Base-by-base conservation (phyloP, 2,888 invertebrate species). In the Notodonta dromedarius region DNA sequence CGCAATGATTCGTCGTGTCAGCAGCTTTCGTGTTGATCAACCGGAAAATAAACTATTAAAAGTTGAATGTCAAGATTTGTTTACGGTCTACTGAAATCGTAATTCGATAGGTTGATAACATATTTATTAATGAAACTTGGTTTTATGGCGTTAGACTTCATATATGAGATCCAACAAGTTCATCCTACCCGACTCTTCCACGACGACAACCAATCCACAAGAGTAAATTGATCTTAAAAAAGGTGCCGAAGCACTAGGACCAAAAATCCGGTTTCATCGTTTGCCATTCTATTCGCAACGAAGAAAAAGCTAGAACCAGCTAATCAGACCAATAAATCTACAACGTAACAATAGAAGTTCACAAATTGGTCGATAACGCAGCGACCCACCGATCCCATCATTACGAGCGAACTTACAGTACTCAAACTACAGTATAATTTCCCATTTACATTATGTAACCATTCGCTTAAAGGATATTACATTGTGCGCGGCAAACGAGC, bases 51-150 rank as follows among this genome's bases (percentile, higher is more conserved):
- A 69, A 69, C 73, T 79, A 79, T 84, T 79, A 88, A 87, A 88
- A 90, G 89, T 89, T 88, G 89, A 91, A 90, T 91, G 90, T 91
- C 90, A 90, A 87, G 88, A 65, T 84, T 85, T 82, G 82, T 85
- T 82, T 76, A 79, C 77, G 69, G 72, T 76, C 70, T 73, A 70
- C 69, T 70, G 73, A 63, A 66, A 61, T 65, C 60, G 62, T 67
- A 60, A 66, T 69, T 66, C 60, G 60, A 72, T 73, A 70, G 65
- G 72, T 74, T 72, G 70, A 24, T 24, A 24, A 24, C 71, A 69
- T 72, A 73, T 73, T 74, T 70, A 65, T 69, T 67, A 69, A 73
- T 74, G 73, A 76, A 75, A 73, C 59, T 76, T 73, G 59, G 66
- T 69, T 75, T 71, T 71, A 71, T 70, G 69, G 72, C 64, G 70